Evolutionary conservation across 1,140 invertebrate genomes (phyloP).

Genomic region (Muscidifurax raptorellus): DNA sequence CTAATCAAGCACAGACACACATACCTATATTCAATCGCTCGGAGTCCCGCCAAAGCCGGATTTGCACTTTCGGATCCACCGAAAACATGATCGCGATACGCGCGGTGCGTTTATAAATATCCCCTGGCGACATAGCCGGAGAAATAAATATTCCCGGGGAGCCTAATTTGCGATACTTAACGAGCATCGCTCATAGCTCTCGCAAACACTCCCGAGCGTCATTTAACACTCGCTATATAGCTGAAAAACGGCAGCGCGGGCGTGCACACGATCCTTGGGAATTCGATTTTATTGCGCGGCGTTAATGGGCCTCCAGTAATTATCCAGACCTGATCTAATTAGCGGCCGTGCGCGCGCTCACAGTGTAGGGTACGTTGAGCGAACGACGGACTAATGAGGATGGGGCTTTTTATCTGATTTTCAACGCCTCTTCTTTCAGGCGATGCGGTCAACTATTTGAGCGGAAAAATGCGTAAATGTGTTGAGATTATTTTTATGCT

Average conservation of each 20-base stretch:
- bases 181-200: background rate
- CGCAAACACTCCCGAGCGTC: background rate
- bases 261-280: background rate
- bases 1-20: background rate
- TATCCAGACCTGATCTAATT: constrained; percentile 53
- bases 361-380: background rate
- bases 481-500: background rate
- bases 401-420: background rate
- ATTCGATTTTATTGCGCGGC: constrained; percentile 31
- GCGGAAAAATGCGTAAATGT: background rate
- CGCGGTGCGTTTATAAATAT: background rate
- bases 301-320: constrained; percentile 44
- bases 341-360: background rate
- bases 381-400: constrained; percentile 15
- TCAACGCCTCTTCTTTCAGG: background rate
- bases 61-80: background rate
- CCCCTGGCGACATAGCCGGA: background rate
- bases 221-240: background rate
- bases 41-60: background rate
- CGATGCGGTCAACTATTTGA: background rate
- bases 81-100: background rate
- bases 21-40: background rate
- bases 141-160: background rate
- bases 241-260: background rate
- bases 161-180: background rate